Base-by-base conservation (phyloP, 2,888 invertebrate genomes). In the Odontocerum albicorne region DNA sequence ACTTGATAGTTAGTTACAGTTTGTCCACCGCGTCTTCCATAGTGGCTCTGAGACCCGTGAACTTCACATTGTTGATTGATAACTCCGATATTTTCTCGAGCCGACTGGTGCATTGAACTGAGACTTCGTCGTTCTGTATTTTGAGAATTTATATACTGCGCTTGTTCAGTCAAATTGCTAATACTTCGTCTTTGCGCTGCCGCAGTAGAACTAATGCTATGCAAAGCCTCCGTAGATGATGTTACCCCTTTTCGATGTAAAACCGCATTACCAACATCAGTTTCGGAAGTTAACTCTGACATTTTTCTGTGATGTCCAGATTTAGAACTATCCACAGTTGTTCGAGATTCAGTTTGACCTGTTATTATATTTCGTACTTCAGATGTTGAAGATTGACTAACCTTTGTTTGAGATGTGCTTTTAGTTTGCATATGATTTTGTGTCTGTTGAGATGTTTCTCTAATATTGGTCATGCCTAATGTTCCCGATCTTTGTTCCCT, bases 181-280 rank as follows among this genome's bases (percentile, higher is more conserved):
- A 91, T 87, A 55, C 90, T 91, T 68, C 89, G 90, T 45, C 88
- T 80, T 70, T 90, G 90, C 60, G 88, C 87, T 17, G 90, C 85
- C 13, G 90, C 90, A 1, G 88, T 83, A 0, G 87, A 83, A 63
- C 85, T 84, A 7, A 84, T 86, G 0, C 86, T 83, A 66, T 89
- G 88, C 3, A 86, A 74, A 1, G 87, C 86, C 71, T 88, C 88
- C n/a, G 83, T 84, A 1, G 84, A 83, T 1, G 84, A 81, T 2
- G 83, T 77, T 8, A 81, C 72, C 13, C 86, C 84, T 66, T 88
- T 90, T 35, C 92, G 83, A 68, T 91, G 89, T 27, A 92, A 78
- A 38, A 92, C 87, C 35, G 90, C 79, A 66, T 92, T 92, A 44
- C 80, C 81, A 2, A 89, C 82, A 63, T 90, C 84, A n/a, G 85